These are phyloP conservation scores for Paralvinella palmiformis DNA, from an alignment of 1,140 invertebrate genomes.

Conservation along the genomic window DNA sequence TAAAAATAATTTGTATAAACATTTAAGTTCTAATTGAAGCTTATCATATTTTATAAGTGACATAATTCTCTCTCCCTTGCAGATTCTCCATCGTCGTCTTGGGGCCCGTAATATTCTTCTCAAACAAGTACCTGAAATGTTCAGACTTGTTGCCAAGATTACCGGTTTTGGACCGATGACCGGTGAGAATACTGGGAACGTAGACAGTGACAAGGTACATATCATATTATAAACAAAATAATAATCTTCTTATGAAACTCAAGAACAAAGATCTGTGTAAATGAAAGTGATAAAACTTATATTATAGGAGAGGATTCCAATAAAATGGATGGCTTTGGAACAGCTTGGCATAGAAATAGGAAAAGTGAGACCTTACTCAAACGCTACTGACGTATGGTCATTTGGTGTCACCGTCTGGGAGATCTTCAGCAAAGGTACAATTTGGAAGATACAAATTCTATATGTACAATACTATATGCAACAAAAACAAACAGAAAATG, in stretches of 20 bases:
- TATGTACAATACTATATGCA: too few relatives aligned
- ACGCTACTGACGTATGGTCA: constrained; percentile 18
- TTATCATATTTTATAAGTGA: too few relatives aligned
- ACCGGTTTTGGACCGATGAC: constrained; percentile 15
- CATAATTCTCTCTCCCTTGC: too few relatives aligned
- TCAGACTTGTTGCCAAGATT: constrained; percentile 9
- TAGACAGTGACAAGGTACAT: background rate
- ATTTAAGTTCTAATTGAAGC: too few relatives aligned
- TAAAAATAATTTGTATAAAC: too few relatives aligned
- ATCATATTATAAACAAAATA: background rate
- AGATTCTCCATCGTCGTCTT: constrained; percentile 9
- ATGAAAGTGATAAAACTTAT: background rate
- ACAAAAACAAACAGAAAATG: too few relatives aligned
- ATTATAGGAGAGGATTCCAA: constrained; percentile 6
- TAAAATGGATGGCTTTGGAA: constrained; percentile 19
- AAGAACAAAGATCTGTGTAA: background rate
- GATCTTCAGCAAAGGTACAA: constrained; percentile 18
- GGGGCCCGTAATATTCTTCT: constrained; percentile 1
- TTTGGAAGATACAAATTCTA: too few relatives aligned
- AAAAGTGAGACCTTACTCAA: constrained; percentile 6
- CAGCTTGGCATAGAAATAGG: background rate
- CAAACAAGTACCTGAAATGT: background rate
- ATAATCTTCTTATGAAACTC: background rate
- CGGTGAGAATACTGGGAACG: background rate
- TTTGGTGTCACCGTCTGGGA: constrained; percentile 16